Evolutionary conservation across 2,888 invertebrate species (phyloP), one percentile per base, ranked within the genome.

Genomic region (Rotaria magnacalcarata): DNA sequence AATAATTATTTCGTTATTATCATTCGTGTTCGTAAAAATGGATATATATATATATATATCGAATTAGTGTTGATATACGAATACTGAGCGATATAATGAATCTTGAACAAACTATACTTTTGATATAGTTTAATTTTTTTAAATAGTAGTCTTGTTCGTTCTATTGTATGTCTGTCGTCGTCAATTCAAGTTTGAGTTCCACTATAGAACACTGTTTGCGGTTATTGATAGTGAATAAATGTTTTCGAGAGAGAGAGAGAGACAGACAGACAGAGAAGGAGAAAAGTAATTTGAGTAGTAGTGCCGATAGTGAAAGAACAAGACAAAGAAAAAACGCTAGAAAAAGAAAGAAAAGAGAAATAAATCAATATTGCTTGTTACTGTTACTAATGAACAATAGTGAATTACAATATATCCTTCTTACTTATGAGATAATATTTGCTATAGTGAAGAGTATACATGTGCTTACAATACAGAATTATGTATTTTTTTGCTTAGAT

Each of bases 221-320:
- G 67, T 67, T 67, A 34, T 67, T 34, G 67, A 67, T 67, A 27
- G 67, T 67, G 67, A 67, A 34, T 67, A 7, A 67, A 34, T 67
- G 7, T 67, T 67, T 34, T 34, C 27, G 16, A 27, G 34, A 34
- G 67, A 67, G 19, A 34, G 10, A 67, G 34, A 67, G 5, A 34
- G 34, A 34, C 34, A 67, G 16, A 34, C 14, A 27, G 34, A 14
- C 34, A 67, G 34, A 34, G 10, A 67, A 24, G 34, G 16, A 34
- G 67, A 67, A 67, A 41, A 67, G 67, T 67, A 67, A 67, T 67
- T 34, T 67, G 67, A 67, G 67, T 34, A 67, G 67, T 16, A 41
- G 10, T 34, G 34, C 34, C 19, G 34, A 67, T 34, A 41, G 34
- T 11, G 19, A 19, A 67, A 34, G 27, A 67, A 34, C 14, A 34